Base-by-base conservation (phyloP, 2,113 vertebrate species). In the Sterrhoptilus dennistouni region DNA sequence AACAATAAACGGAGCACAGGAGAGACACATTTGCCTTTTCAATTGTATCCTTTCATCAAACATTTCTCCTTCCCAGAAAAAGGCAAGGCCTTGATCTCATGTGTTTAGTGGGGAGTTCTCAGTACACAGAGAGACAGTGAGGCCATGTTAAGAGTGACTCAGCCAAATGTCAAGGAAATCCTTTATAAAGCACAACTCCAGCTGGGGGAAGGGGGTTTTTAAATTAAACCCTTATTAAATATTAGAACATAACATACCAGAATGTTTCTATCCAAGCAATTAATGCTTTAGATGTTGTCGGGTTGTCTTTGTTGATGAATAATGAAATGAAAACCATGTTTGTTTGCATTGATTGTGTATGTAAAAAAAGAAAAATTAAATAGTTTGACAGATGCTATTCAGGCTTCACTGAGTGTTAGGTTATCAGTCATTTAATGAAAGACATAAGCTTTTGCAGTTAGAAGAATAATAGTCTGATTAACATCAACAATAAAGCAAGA, bases 141-240 rank as follows among this genome's bases (percentile, higher is more conserved):
- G 21, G 27, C 14, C 14, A 3, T 15, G 44, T 60, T 56, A 54
- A 54, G 20, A 50, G 7, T 28, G 21, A 11, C 66, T 87, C 74
- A 60, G 56, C 18, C 11, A 53, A 50, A 64, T 29, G 1, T 69
- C 54, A 47, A 40, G 60, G 36, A 83, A 14, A 77, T 54, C 50
- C n/a, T 69, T 69, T 31, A 25, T 16, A 7, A 75, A 52, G 11
- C 0, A 0, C 18, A 77, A 70, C 3, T 1, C 3, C 20, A 80
- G 52, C 6, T 42, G 35, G 65, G 65, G 27, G 18, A 64, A 64
- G 4, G 4, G 2, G 2, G 2, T 6, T 87, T 77, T 36, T 60
- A 29, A 63, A 74, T 38, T 2, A n/a, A 93, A 21, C 2, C 16
- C 18, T 45, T 78, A 3, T 52, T 59, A 82, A 89, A 75, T 69